Conservation (phyloP, 2,113 vertebrate genomes). For the Etheostoma spectabile region DNA sequence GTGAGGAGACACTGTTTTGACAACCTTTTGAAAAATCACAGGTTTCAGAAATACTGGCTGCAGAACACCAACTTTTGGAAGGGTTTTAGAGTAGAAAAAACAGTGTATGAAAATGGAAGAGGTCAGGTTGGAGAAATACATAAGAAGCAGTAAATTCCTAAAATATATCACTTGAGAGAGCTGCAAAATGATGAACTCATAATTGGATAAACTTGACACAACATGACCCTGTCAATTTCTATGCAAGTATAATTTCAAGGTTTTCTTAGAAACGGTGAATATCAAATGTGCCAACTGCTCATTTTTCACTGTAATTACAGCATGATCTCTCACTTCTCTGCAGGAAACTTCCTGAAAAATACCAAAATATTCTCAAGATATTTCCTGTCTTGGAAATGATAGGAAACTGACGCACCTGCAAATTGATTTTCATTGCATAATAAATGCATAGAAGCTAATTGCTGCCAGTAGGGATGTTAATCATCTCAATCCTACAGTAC, state of each 20-base stretch:
- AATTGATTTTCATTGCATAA: not conserved
- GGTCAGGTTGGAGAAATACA: not conserved
- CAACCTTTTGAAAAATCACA: not conserved
- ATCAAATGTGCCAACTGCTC: constrained; percentile 8
- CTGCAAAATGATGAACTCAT: not conserved
- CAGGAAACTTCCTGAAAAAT: not conserved
- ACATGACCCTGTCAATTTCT: constrained; percentile 14
- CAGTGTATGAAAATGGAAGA: not conserved
- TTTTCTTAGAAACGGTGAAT: too few species aligned
- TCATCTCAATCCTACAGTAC: not conserved
- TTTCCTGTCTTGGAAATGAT: not conserved
- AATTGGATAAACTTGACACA: constrained; percentile 17
- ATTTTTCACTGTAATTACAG: constrained; percentile 24
- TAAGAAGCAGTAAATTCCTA: not conserved
- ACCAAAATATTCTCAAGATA: not conserved
- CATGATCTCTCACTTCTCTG: constrained; percentile 8
- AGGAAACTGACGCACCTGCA: not conserved
- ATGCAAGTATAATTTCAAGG: constrained; percentile 4
- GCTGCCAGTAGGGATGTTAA: not conserved
- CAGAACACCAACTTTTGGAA: not conserved
- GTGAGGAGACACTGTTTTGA: not conserved
- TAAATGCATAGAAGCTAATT: not conserved
- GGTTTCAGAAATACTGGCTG: not conserved
- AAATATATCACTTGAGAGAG: not conserved
- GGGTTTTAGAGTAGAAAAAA: not conserved